Evolutionary conservation across 2,888 invertebrate genomes (phyloP).

Genomic region (Spodoptera picta): DNA sequence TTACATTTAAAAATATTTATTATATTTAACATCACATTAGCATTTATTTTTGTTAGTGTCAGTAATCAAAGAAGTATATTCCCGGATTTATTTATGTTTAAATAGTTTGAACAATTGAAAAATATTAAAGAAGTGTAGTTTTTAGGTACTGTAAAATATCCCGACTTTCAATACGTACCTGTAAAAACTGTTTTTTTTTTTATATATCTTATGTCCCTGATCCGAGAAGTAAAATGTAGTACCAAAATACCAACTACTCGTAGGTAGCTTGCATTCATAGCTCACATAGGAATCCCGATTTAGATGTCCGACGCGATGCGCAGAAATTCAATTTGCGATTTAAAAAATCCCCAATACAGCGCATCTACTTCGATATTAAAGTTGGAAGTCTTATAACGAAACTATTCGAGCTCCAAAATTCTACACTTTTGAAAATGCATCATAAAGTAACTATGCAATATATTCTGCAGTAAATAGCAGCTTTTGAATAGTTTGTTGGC

Average conservation of each 20-base stretch:
- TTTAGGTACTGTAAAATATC: too few relatives aligned
- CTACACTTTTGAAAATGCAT: conserved; percentile 12
- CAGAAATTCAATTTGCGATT: conserved; percentile 42
- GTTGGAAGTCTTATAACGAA: conserved; percentile 36
- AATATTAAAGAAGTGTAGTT: too few relatives aligned
- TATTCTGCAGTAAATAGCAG: conserved; percentile 15
- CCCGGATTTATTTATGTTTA: too few relatives aligned
- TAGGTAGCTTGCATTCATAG: conserved; percentile 1
- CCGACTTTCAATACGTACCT: too few relatives aligned
- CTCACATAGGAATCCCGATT: conserved; percentile 18
- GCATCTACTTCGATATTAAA: conserved; percentile 24
- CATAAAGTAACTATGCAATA: conserved; percentile 1
- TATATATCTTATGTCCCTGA: conserved; percentile 1
- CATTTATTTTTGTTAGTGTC: too few relatives aligned
- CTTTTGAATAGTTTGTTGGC: background rate
- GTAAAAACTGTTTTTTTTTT: background rate
- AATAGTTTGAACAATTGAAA: too few relatives aligned
- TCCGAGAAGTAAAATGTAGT: conserved; percentile 1
- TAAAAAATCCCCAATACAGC: conserved; percentile 28
- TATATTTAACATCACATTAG: too few relatives aligned
- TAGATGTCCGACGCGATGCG: conserved; percentile 18
- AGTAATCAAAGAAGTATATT: too few relatives aligned
- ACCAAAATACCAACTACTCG: conserved; percentile 19
- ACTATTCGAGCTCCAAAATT: conserved; percentile 33
- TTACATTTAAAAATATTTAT: background rate